Base-by-base conservation (phyloP, 2,113 vertebrate genomes). In the Oncorhynchus tshawytscha region DNA sequence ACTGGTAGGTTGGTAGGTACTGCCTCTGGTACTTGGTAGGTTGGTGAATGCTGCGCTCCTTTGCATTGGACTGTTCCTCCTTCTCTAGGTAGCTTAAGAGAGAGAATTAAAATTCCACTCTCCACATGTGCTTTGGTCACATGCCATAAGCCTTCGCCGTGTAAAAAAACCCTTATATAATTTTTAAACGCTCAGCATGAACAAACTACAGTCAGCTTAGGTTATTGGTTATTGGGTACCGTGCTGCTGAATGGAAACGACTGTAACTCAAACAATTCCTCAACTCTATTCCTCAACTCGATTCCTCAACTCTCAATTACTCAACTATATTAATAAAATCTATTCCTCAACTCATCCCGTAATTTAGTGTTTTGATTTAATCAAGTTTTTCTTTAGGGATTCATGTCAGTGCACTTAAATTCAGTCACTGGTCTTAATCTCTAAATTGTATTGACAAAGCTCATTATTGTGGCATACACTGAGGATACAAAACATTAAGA, bases 101-200 rank as follows among this genome's bases (percentile, higher is more conserved):
- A 4, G 65, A 57, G 71, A 29, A 77, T 74, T 78, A 78, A 70
- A 72, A 78, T 77, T 81, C 71, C 67, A 31, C 67, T 68, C 31
- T 68, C 31, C 67, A 39, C 66, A 11, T 67, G 70, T 67, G 70
- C 39, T 31, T 67, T 71, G 51, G 74, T 69, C 60, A 76, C 74
- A 64, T 45, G 79, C 70, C 60, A 67, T 77, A 22, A 48, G 24
- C 72, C 31, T 73, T 68, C 5, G 25, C 39, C 34, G 20, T 70
- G 27, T 18, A 62, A 71, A 72, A n/a, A 31, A 60, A 39, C 0
- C 57, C 71, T 24, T 60, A 62, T 11, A 64, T 65, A 78, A 80
- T 20, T 31, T 20, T 51, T 0, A 69, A 75, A 83, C 39, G 3
- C 34, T 1, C 22, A 25, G 29, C 54, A 12, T 11, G 51, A 25